phyloP scores from a whole-genome alignment of 2,888 invertebrate genomes.

The Tiliacea citrago region DNA sequence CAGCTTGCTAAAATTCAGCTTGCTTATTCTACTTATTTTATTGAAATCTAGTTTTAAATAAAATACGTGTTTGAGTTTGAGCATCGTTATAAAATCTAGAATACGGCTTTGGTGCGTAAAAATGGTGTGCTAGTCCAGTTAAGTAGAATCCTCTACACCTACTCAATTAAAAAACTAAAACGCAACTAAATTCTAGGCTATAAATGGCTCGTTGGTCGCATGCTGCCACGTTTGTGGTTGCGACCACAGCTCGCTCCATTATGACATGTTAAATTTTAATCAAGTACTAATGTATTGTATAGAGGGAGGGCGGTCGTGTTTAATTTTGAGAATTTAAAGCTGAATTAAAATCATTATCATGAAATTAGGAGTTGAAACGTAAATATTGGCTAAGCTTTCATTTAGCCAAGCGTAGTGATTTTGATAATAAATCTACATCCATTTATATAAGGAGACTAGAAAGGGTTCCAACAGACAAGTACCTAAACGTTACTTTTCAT shows the following conservation, averaged over 20 bases:
- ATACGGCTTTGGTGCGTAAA: neutral
- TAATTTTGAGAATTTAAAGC: slow-evolving; percentile 11
- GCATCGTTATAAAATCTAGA: too few relatives aligned
- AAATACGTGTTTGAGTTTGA: too few relatives aligned
- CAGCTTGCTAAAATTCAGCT: too few relatives aligned
- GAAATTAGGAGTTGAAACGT: neutral
- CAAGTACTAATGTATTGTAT: neutral
- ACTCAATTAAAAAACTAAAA: slow-evolving; percentile 31
- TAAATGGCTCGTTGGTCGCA: slow-evolving; percentile 28
- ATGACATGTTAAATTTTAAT: slow-evolving; percentile 63
- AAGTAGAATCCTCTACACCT: neutral
- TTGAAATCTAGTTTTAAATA: too few relatives aligned
- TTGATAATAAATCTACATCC: too few relatives aligned
- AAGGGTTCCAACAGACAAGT: too few relatives aligned
- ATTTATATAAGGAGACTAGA: too few relatives aligned
- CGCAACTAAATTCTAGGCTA: slow-evolving; percentile 45
- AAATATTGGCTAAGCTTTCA: neutral
- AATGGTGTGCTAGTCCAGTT: neutral
- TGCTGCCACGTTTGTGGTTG: slow-evolving; percentile 43
- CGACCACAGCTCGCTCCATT: slow-evolving; percentile 47
- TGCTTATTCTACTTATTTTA: too few relatives aligned
- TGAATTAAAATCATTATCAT: neutral
- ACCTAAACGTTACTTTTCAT: too few relatives aligned
- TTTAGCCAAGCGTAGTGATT: neutral
- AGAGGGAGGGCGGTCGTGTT: neutral